Percentiles rank a stretch among this genome's conserved stretches.
phyloP scores from a whole-genome alignment of 2,888 invertebrate genomes.

The Apodemia mormo region DNA sequence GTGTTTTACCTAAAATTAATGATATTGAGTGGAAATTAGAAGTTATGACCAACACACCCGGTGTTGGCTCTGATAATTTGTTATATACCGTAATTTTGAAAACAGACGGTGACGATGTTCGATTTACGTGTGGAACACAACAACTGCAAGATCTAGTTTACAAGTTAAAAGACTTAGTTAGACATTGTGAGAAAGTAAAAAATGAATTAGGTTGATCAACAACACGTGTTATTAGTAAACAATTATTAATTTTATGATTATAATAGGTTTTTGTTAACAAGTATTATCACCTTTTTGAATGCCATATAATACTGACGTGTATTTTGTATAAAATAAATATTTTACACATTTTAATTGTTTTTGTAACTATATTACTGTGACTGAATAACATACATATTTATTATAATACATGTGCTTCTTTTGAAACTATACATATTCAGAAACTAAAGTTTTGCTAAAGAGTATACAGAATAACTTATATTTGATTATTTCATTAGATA shows the following conservation, averaged over 20 bases:
- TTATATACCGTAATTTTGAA: conserved; percentile 69
- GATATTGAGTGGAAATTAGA: conserved; percentile 84
- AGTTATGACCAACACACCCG: conserved; percentile 67
- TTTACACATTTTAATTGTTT: conserved; percentile 12
- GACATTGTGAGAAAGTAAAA: conserved; percentile 83
- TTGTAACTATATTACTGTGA: not conserved
- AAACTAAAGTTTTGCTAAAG: too few relatives aligned
- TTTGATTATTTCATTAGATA: too few relatives aligned
- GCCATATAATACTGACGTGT: not conserved
- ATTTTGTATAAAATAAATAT: conserved; percentile 19
- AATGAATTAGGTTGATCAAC: conserved; percentile 51
- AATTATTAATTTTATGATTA: not conserved
- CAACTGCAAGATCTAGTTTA: conserved; percentile 85
- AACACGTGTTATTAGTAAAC: not conserved
- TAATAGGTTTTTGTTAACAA: not conserved
- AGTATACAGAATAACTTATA: too few relatives aligned
- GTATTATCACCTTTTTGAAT: not conserved
- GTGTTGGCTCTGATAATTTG: conserved; percentile 66
- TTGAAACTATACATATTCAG: too few relatives aligned
- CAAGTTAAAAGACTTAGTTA: conserved; percentile 84
- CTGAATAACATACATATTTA: too few relatives aligned
- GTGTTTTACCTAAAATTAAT: conserved; percentile 74
- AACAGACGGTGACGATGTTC: conserved; percentile 72
- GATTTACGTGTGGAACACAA: conserved; percentile 83
- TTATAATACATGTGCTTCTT: too few relatives aligned